A percentile compares a stretch with the other conserved stretches of the same genome.
Conservation (phyloP, 2,113 vertebrate genomes). For the Corvus hawaiiensis region DNA sequence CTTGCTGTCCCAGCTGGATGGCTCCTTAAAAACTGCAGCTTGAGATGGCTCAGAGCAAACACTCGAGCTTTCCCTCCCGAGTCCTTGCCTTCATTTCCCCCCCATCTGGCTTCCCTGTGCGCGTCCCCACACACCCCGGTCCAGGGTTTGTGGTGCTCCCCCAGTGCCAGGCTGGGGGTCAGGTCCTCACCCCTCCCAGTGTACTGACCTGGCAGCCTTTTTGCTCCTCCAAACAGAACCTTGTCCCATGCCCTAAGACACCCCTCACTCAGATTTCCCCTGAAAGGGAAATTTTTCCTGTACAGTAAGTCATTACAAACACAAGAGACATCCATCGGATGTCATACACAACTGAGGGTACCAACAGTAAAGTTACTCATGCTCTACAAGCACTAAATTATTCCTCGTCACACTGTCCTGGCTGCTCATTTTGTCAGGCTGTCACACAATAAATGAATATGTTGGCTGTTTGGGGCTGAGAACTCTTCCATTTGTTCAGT, state of each 20-base stretch:
- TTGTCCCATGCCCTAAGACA: background rate
- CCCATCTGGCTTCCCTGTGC: fast-evolving
- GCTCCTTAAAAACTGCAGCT: background rate
- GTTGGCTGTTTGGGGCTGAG: slow-evolving; percentile 21
- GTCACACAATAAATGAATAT: slow-evolving; percentile 8
- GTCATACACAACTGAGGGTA: background rate
- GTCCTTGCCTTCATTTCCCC: background rate
- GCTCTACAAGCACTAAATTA: background rate
- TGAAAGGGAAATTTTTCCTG: background rate
- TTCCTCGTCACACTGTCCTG: background rate
- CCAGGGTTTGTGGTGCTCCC: background rate
- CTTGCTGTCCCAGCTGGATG: background rate
- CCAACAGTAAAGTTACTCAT: background rate
- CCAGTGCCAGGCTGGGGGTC: background rate
- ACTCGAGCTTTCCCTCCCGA: background rate
- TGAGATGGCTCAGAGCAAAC: background rate
- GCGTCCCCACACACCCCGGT: fast-evolving
- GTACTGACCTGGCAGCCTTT: background rate
- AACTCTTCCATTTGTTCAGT: slow-evolving; percentile 7
- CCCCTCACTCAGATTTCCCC: background rate
- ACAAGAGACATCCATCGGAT: background rate
- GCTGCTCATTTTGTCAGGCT: background rate
- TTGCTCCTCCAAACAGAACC: background rate
- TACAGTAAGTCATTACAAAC: background rate
- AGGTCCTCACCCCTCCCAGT: background rate